These are phyloP conservation scores for Chaetogeoica ovagalla DNA, from an alignment of 2,888 invertebrate genomes.

Conservation along the genomic window DNA sequence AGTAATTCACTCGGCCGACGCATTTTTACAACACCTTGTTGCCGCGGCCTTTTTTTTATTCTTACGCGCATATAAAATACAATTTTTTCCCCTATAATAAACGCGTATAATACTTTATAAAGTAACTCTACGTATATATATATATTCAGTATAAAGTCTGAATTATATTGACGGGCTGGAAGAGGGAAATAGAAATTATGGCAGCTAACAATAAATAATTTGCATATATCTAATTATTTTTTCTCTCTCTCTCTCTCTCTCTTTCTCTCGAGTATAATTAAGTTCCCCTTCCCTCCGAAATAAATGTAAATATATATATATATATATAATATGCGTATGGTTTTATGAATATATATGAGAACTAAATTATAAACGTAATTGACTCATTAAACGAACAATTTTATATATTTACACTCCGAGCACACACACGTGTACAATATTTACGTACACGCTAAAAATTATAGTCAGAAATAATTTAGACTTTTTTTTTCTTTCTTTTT, in stretches of 20 bases:
- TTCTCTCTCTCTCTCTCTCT: neutral
- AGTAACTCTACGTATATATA: no score
- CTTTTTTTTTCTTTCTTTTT: no score
- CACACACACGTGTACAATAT: neutral
- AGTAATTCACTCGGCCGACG: no score
- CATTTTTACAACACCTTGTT: no score
- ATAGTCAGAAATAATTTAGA: no score
- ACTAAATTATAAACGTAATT: conserved; percentile 19
- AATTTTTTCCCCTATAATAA: neutral
- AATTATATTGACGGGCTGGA: neutral
- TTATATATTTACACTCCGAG: neutral
- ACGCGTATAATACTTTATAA: no score
- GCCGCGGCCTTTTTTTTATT: no score
- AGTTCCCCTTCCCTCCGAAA: neutral
- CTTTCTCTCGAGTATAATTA: conserved; percentile 15
- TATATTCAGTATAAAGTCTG: no score
- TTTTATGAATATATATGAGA: conserved; percentile 14
- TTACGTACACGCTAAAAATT: no score
- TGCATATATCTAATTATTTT: conserved; percentile 36
- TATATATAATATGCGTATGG: neutral
- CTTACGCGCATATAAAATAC: no score
- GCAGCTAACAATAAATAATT: conserved; percentile 13
- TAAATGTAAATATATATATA: neutral
- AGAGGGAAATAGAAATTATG: neutral
- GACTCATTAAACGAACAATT: conserved; percentile 19